Conservation (phyloP, 2,888 invertebrate species). For the Megaustenia siamemsis region DNA sequence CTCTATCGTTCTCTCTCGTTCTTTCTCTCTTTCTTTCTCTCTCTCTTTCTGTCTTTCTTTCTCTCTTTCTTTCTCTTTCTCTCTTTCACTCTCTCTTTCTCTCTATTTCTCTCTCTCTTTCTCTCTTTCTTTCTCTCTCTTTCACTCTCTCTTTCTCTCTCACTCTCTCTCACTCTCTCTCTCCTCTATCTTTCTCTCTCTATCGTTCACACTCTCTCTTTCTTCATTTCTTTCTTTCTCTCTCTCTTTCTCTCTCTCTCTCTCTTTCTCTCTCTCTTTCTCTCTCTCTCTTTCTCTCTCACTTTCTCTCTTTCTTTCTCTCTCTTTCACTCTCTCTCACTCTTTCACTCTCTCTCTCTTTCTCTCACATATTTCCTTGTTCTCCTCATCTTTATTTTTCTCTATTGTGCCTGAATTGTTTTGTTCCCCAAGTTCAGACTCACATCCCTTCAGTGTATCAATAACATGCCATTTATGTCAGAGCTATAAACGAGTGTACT, state of each 20-base stretch:
- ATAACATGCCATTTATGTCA: no score
- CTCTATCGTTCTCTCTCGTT: background rate
- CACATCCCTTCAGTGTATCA: no score
- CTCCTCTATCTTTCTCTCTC: constrained; percentile 1
- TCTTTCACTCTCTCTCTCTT: background rate
- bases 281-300: constrained; percentile 14
- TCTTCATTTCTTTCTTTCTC: background rate
- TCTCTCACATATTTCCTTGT: background rate
- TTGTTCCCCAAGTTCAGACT: no score
- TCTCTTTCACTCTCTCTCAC: background rate
- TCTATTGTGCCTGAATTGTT: no score
- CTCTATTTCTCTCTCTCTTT: no score
- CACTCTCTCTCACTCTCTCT: background rate
- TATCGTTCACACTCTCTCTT: background rate
- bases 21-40: background rate
- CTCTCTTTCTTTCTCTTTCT: no score
- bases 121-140: background rate
- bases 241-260: constrained; percentile 15
- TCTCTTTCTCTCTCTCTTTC: constrained; percentile 1
- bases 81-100: no score
- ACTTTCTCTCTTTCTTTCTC: constrained; percentile 7
- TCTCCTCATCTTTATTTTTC: background rate
- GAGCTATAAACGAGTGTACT: no score
- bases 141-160: constrained; percentile 6
- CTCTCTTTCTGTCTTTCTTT: background rate